Evolutionary conservation across 2,797 vertebrate genomes (phyloP), one percentile per base, ranked within the genome.

Genomic region (Crax fasciolata): DNA sequence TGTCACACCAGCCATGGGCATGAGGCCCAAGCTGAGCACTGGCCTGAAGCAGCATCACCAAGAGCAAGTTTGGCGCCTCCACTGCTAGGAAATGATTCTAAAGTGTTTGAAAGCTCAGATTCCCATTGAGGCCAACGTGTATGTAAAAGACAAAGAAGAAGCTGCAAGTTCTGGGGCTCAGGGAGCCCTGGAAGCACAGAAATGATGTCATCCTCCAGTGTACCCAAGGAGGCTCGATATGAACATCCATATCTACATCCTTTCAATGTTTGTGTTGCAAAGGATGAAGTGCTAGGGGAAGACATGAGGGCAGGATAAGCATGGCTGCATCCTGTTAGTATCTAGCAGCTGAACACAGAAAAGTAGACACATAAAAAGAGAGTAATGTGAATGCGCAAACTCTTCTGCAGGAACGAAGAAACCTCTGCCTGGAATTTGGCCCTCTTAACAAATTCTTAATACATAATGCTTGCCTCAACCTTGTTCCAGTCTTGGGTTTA

Each of bases 351-450:
- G 76, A 88, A 71, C 39, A 35, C 74, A 44, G 74, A 63, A 73
- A 59, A 84, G 30, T n/a, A 80, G 63, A 72, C 73, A 35, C 59
- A 71, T 73, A 66, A 91, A 92, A 52, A 48, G 6, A 89, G 30
- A 90, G n/a, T 24, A 58, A 71, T 1, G 13, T 21, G 25, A 57
- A 28, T 2, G 30, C 82, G 58, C 59, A 84, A 90, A 91, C 48
- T 38, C 43, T 89, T 94, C 83, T 94, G 74, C 55, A 91, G 63
- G 80, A 90, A 95, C 67, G 95, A 94, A 94, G 83, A 82, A 90
- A 94, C 13, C 46, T 70, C 79, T 79, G 80, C 67, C 46, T 90
- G 83, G 85, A 96, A 80, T 65, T 51, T 55, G 52, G 74, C 65
- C 81, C 68, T 62, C 10, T 5, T 48, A 44, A 71, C 70, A 91